These are phyloP conservation scores for Grammomys dolichurus DNA, from an alignment of 2,113 vertebrate species.

Conservation along the genomic window DNA sequence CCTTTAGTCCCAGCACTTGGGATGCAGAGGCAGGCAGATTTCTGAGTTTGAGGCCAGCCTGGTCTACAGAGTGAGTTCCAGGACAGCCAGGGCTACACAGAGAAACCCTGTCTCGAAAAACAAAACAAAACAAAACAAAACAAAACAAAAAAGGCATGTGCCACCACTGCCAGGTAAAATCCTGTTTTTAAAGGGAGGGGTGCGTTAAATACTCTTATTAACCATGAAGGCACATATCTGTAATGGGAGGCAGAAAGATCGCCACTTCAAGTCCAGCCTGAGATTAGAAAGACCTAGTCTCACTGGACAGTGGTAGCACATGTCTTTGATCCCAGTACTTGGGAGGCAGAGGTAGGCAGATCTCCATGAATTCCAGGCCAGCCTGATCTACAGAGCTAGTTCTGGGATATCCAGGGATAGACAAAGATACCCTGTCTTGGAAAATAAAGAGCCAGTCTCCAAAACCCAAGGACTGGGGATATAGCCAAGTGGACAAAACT, in stretches of 20 bases:
- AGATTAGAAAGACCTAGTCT: background rate
- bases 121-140: too few species aligned
- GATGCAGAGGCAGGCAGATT: too few species aligned
- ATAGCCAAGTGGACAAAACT: background rate
- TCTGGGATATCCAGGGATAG: background rate
- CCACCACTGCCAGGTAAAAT: background rate
- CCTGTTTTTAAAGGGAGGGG: background rate
- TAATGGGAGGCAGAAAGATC: background rate
- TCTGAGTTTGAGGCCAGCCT: too few species aligned
- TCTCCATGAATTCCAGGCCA: background rate
- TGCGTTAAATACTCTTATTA: background rate
- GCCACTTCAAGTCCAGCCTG: background rate
- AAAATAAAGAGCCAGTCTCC: background rate
- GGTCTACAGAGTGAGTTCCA: too few species aligned
- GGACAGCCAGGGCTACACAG: too few species aligned
- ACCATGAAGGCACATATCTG: background rate
- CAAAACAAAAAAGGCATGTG: background rate
- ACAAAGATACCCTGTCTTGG: background rate
- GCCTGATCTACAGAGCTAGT: background rate
- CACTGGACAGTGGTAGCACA: background rate
- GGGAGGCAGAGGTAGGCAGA: background rate
- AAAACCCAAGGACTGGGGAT: background rate
- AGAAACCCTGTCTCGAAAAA: too few species aligned
- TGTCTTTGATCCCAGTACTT: background rate
- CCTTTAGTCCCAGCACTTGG: too few species aligned